These are phyloP conservation scores for Prunella fulvescens DNA, from an alignment of 2,113 vertebrate genomes.

Conservation along the genomic window DNA sequence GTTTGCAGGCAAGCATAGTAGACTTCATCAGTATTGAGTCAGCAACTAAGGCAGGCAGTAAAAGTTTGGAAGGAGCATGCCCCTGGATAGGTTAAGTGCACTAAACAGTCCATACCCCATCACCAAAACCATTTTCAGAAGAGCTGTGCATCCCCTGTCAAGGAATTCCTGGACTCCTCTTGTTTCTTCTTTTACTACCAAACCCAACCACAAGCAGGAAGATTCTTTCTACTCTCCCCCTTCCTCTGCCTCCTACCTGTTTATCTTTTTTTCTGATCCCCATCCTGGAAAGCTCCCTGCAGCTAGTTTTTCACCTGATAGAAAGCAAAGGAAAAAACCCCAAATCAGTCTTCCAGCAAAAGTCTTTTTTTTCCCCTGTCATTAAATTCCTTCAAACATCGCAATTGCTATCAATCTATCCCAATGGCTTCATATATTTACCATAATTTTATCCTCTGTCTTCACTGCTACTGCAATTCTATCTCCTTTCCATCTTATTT, in stretches of 20 bases:
- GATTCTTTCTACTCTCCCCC: neutral
- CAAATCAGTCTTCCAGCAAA: neutral
- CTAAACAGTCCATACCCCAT: neutral
- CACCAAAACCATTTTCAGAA: neutral
- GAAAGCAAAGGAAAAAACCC: neutral
- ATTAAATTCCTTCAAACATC: neutral
- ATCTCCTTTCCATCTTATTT: neutral
- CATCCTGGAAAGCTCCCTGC: neutral
- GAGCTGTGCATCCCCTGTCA: neutral
- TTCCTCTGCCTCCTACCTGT: neutral
- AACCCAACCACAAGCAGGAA: neutral
- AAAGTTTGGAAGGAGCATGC: neutral
- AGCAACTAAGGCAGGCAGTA: neutral
- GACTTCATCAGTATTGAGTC: no score
- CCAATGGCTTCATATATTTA: neutral
- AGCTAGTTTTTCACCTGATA: neutral
- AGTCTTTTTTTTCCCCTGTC: neutral
- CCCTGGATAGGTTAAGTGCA: neutral
- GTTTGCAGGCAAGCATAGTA: neutral
- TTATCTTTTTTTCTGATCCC: neutral
- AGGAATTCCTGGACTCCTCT: neutral
- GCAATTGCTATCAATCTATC: neutral
- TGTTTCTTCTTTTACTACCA: neutral
- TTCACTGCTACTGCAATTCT: neutral
- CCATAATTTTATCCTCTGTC: neutral